phyloP scores from a whole-genome alignment of 1,140 invertebrate genomes.

The Diorhabda carinulata region DNA sequence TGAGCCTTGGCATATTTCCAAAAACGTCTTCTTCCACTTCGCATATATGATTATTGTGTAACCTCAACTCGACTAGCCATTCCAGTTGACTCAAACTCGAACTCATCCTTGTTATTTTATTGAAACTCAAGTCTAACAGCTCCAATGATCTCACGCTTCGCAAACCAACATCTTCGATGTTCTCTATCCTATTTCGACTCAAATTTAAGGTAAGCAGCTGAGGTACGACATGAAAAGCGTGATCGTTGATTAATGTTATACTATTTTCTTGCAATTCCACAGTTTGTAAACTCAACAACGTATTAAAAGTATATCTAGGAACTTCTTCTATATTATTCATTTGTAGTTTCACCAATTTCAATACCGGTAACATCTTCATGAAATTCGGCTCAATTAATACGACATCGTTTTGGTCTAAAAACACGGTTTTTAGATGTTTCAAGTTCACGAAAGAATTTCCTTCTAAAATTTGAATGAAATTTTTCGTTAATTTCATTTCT shows the following conservation, averaged over 20 bases:
- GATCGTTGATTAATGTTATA: conserved; percentile 60
- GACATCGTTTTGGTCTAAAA: conserved; percentile 79
- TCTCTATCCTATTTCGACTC: conserved; percentile 70
- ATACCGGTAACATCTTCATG: conserved; percentile 68
- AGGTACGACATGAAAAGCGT: conserved; percentile 73
- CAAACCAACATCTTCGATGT: conserved; percentile 68
- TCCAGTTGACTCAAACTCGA: conserved; percentile 66
- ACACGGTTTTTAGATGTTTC: conserved; percentile 64
- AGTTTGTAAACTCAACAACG: conserved; percentile 68
- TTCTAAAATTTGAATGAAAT: conserved; percentile 68
- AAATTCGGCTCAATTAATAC: conserved; percentile 72
- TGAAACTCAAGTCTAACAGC: conserved; percentile 74
- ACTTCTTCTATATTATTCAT: conserved; percentile 69
- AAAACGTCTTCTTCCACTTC: conserved; percentile 68
- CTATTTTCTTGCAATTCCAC: conserved; percentile 80
- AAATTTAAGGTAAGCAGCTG: conserved; percentile 77
- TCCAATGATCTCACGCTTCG: conserved; percentile 70
- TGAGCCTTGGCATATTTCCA: conserved; percentile 73
- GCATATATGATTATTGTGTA: conserved; percentile 73
- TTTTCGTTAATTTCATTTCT: conserved; percentile 66
- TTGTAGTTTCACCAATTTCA: conserved; percentile 73
- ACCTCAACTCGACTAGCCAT: conserved; percentile 78
- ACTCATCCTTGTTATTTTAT: conserved; percentile 67
- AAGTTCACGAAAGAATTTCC: conserved; percentile 70
- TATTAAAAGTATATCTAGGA: conserved; percentile 70